Evolutionary conservation across 2,888 invertebrate genomes (phyloP), one percentile per base, ranked within the genome.

Genomic region (Monopis laevigella): DNA sequence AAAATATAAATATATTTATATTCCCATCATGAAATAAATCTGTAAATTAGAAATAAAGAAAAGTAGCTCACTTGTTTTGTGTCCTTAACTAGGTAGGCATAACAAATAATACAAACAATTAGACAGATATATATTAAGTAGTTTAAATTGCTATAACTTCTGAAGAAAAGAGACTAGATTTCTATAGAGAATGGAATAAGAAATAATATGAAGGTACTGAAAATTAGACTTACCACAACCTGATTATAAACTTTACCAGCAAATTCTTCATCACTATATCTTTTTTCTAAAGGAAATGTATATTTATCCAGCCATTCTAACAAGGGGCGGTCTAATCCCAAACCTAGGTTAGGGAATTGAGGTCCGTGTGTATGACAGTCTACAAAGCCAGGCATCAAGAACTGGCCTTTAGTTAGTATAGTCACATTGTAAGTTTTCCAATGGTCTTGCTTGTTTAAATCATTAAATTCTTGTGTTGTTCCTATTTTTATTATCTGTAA

Each of bases 301-400:
- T 95, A 95, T 3, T 81, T 84, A 16, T 89, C 83, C 5, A 96
- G 75, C 96, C 96, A 96, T 36, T 93, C 89, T 6, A 96, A 62
- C 27, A 96, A 72, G 0, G 88, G 86, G 50, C 86, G 84, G 58
- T 94, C 93, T 48, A 93, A 82, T 0, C 93, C 95, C 8, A 93
- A 68, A 0, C 95, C 96, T 43, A 88, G 77, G 67, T 96, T 95
- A 1, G 93, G 91, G 52, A 90, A 90, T 68, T 96, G 96, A 0
- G 93, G 88, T 0, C 93, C 94, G 74, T 96, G 96, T 7, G 92
- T 90, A 60, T 96, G 96, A 14, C 92, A 89, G 65, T 96, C 96
- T 2, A 96, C 82, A 45, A 96, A 85, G 1, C 96, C 96, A 0
- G 96, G 96, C 62, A 94, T 88, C 10, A 96, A 61, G 56, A 96